Base-by-base conservation (phyloP, 2,113 vertebrate genomes). In the Protobothrops mucrosquamatus region DNA sequence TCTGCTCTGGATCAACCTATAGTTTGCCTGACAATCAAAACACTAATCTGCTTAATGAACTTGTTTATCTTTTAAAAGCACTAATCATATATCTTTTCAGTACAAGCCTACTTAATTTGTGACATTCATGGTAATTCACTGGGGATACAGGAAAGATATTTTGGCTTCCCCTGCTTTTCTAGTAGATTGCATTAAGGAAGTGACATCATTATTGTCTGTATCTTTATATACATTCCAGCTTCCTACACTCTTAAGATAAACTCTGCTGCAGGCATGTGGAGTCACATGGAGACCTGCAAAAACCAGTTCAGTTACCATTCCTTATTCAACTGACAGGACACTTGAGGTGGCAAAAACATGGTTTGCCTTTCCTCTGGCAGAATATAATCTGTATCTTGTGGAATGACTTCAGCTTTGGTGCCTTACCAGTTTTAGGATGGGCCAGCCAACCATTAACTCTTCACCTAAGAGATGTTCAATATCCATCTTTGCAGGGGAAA, bases 41-140 rank as follows among this genome's bases (percentile, higher is more conserved):
- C 23, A 81, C 87, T 56, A 56, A 56, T 81, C 89, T 89, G 43
- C 39, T 85, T 57, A 43, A 92, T 69, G 54, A 69, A 81, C 24
- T 89, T 92, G 39, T 92, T 89, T 92, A 85, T 69, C 59, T 89
- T 92, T 48, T 61, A 26, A 46, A 89, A 57, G 34, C 51, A 89
- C n/a, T 24, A 6, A 87, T 87, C 54, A 59, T 23, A 48, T 57
- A 29, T 9, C 15, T 86, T 23, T 57, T 69, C 39, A 23, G 5
- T 14, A 7, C 52, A 85, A 26, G 39, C 34, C 39, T 22, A 20
- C 59, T 54, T 43, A 91, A 48, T 48, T 81, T 81, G 74, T 81
- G 74, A 81, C 46, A 92, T 55, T 91, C 39, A 85, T 94, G 91
- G 92, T 95, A 95, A 2, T 26, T 91, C 94, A 92, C 87, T 94